Conservation (phyloP, 1,140 invertebrate species). For the Drosophila biarmipes region DNA sequence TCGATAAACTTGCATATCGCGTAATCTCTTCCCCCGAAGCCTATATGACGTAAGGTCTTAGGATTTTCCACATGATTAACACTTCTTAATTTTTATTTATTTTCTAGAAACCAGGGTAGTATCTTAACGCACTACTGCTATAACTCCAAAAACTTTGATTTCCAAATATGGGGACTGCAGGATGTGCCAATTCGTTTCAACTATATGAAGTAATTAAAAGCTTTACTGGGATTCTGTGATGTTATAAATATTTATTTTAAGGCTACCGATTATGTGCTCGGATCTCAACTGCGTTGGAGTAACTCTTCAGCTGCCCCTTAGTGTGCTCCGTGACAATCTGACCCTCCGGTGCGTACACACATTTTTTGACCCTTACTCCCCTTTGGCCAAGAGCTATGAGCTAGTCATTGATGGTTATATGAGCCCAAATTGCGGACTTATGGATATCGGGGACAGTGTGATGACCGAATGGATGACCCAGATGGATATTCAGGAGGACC, state of each 20-base stretch:
- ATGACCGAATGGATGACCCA: conserved; percentile 63
- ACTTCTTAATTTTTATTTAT: background rate
- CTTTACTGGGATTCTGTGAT: background rate
- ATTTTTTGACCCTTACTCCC: conserved; percentile 64
- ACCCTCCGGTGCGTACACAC: conserved; percentile 62
- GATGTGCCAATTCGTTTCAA: conserved; percentile 65
- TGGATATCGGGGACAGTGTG: conserved; percentile 60
- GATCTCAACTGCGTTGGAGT: conserved; percentile 41
- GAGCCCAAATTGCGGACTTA: conserved; percentile 52
- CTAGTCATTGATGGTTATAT: background rate
- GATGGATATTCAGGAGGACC: conserved; percentile 42
- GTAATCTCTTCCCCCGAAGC: conserved; percentile 50
- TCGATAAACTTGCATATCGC: conserved; percentile 70
- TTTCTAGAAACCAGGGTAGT: conserved; percentile 36
- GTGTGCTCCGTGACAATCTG: conserved; percentile 62
- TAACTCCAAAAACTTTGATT: conserved; percentile 35
- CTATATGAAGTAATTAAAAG: conserved; percentile 50
- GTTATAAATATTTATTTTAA: background rate
- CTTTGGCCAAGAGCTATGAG: conserved; percentile 51
- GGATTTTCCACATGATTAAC: background rate
- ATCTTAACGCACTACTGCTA: conserved; percentile 55
- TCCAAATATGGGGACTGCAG: conserved; percentile 67
- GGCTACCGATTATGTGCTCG: conserved; percentile 53
- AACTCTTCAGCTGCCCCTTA: conserved; percentile 53
- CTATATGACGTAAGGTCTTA: conserved; percentile 58